Evolutionary conservation across 2,797 vertebrate species (phyloP), one percentile per base, ranked within the genome.

Genomic region (Pelodytes ibericus): DNA sequence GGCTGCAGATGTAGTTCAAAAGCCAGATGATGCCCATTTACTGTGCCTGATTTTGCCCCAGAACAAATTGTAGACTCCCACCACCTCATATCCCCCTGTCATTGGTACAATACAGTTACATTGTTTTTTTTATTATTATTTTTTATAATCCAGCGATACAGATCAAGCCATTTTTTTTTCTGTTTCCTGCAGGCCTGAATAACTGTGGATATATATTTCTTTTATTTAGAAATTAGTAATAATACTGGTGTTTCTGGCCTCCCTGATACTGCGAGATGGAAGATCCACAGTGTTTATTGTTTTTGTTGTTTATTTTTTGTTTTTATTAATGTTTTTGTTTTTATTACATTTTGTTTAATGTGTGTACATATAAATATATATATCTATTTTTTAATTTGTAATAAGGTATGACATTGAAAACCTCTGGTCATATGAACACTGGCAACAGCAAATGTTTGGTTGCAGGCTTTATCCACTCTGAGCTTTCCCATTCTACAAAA

Each of bases 341-440:
- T 67, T 75, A 69, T 51, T 53, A 36, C 56, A 31, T 29, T 72
- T 77, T 72, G 63, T 72, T 78, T 53, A 30, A 44, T 79, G 64
- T 30, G 18, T 79, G 71, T 79, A 73, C 27, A 79, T 73, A 79
- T 51, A 78, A 67, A 72, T 72, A 64, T 69, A 66, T 56, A 69
- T 78, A 73, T 79, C 63, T 79, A 79, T 79, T 79, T 79, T 79
- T 79, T 73, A 79, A 73, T 79, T 79, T 79, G 62, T 78, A 16
- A 44, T 68, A 62, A 53, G 57, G 11, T 68, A 72, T 79, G 15
- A 79, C 57, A 73, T 11, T 27, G 51, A 59, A 39, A 68, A 69
- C 24, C 18, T 78, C 57, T 61, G 29, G 44, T 79, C 30, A 68
- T 69, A 66, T 69, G 44, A 68, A 79, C 76, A 69, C 76, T 79